Base-by-base conservation (phyloP, 2,888 invertebrate species). In the Peribatodes rhomboidaria region DNA sequence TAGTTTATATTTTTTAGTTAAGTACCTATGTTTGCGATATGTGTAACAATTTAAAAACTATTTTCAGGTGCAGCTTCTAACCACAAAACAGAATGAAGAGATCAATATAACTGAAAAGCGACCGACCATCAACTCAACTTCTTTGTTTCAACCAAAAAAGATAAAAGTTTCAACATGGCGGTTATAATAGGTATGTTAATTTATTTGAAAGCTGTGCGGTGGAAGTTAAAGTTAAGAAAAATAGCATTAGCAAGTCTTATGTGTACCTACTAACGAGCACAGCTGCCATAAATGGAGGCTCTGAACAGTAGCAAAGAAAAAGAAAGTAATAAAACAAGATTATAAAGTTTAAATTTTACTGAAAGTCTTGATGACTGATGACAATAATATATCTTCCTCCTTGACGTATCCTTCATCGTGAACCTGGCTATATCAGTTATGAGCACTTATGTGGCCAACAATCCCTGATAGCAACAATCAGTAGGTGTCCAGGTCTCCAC, bases 131-230 rank as follows among this genome's bases (percentile, higher is more conserved):
- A 9, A 6, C 35, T 13, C 37, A 42, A 2, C 14, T 42, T 16
- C 33, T 46, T 49, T 11, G 14, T 49, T 42, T 20, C 16, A 33
- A 22, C 9, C 31, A 47, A 50, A 42, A 35, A 31, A 46, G 27
- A 57, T 10, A 31, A 42, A 61, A 49, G 16, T n/a, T 10, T 55
- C 72, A 81, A 76, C 63, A 84, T 85, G 85, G 78, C 77, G 55
- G 72, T 82, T 61, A 73, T 79, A 66, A 80, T 80, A 67, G 76
- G 83, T 84, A 67, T 72, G 77, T 75, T 37, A 33, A 27, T 37
- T 14, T 20, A 35, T 9, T 52, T 14, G 10, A 41, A 31, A 41
- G 16, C 37, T 37, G 3, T 22, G 20, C 37, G n/a, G 9, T 9
- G n/a, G 37, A n/a, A 52, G 37, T 37, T 22, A 52, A 50, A 35